Evolutionary conservation across 2,888 invertebrate species (phyloP), one percentile per base, ranked within the genome.

Genomic region (Oeneis ivallda): DNA sequence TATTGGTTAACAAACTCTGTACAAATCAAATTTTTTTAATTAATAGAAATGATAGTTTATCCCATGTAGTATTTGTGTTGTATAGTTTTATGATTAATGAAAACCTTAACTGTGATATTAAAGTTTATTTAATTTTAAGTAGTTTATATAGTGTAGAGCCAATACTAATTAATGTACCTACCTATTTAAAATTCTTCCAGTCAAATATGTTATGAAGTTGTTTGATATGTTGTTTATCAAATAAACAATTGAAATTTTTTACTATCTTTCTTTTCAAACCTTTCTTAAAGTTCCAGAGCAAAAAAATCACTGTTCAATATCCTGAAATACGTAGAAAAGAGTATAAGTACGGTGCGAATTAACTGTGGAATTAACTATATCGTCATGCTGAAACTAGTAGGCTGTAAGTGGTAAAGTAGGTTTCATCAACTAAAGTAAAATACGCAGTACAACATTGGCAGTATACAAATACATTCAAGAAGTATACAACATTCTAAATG

Each of bases 171-270:
- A 79, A 43, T 79, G 78, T 81, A 37, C 9, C 4, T 34, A 34
- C 32, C 37, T 37, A 80, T 83, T 82, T 82, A 69, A 80, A 68
- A 81, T 50, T 41, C 72, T 80, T 72, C 71, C 75, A 84, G 83
- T 86, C 83, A 85, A 74, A 81, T 78, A 84, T 87, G 15, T 15
- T 88, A 85, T 79, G 79, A 81, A 75, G 76, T 85, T 87, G 84
- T 87, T 84, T 82, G 79, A 77, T 78, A 78, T 79, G 72, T 85
- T 89, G 89, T 89, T 89, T 89, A 89, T 88, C 60, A 84, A 89
- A 89, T 89, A 89, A 89, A 89, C 87, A 86, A 81, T 79, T 66
- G 32, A 52, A 65, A 69, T 65, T 57, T 62, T 61, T 13, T 49
- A 61, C 10, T 7, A 15, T 26, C 11, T 64, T 32, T 52, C 26